Base-by-base conservation (phyloP, 2,113 vertebrate species). In the Cygnus atratus region DNA sequence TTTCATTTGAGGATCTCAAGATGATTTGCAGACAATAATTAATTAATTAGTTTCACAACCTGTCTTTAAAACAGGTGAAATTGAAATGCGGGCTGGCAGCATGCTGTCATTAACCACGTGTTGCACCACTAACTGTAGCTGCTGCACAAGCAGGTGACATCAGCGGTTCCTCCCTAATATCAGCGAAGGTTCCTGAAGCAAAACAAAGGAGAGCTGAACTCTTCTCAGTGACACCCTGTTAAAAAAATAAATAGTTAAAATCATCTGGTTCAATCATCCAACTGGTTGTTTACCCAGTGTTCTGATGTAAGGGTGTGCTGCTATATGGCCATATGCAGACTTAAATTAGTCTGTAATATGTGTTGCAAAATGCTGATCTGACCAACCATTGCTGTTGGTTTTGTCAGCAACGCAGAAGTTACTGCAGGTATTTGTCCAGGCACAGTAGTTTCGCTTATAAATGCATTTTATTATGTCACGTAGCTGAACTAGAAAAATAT, bases 11-110 rank as follows among this genome's bases (percentile, higher is more conserved):
- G 78, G 90, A 85, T 87, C 52, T 93, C 57, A 72, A 63, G 37
- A 18, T 75, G 65, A 52, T 96, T 87, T 93, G 52, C 52, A 87
- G 88, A 77, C 66, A 92, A 78, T 91, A 93, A 83, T 93, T 95
- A 92, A 95, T 95, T 95, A 96, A 92, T 96, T 96, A 81, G 65
- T 86, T 96, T 93, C 92, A 92, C 66, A 92, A 92, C 70, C 39
- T 78, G 88, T 72, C 83, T 95, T 95, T 94, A 91, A 82, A 96
- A 92, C 61, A 84, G 81, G 73, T 76, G 89, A 92, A 91, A 93
- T 57, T 72, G 81, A 89, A 94, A 68, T 58, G 39, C 74, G 72
- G 61, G 57, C 74, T 87, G 81, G 35, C 58, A 84, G 73, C 89
- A 26, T 33, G 35, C 26, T 59, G 74, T 72, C 74, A 75, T 95